Conservation (phyloP, 2,797 vertebrate species). For the Myiotriccus ornatus region DNA sequence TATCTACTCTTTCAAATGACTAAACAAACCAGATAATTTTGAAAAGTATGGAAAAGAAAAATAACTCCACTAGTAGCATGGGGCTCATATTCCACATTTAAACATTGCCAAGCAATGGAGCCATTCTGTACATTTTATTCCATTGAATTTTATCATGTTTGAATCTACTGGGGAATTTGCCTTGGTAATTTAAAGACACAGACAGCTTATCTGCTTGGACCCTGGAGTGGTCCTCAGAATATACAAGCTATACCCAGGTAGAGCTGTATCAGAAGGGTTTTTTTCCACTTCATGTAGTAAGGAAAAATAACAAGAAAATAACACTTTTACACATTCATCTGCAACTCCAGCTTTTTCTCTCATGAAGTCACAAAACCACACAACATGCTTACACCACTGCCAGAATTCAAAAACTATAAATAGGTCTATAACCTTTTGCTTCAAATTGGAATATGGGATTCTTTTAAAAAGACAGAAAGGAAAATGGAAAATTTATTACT, state of each 20-base stretch:
- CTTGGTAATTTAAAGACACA: background rate
- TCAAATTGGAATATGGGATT: background rate
- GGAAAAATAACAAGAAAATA: background rate
- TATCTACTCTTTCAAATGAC: background rate
- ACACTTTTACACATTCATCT: background rate
- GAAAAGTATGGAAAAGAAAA: background rate
- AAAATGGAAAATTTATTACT: conserved; percentile 28
- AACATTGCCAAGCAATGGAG: background rate
- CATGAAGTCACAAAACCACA: conserved; percentile 29
- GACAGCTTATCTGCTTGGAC: background rate
- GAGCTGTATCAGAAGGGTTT: background rate
- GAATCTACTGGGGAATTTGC: background rate
- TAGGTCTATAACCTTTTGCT: conserved; percentile 17
- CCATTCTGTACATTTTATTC: background rate
- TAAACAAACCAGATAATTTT: background rate
- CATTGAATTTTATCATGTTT: background rate
- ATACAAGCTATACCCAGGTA: background rate
- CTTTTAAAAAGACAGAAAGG: background rate
- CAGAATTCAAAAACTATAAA: conserved; percentile 38
- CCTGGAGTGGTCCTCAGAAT: background rate
- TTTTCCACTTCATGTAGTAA: background rate
- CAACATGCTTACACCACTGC: background rate
- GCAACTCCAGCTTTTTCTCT: background rate
- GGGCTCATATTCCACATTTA: background rate
- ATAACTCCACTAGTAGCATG: background rate